Evolutionary conservation across 2,888 invertebrate genomes (phyloP).

Genomic region (Venustoraphidia nigricollis): DNA sequence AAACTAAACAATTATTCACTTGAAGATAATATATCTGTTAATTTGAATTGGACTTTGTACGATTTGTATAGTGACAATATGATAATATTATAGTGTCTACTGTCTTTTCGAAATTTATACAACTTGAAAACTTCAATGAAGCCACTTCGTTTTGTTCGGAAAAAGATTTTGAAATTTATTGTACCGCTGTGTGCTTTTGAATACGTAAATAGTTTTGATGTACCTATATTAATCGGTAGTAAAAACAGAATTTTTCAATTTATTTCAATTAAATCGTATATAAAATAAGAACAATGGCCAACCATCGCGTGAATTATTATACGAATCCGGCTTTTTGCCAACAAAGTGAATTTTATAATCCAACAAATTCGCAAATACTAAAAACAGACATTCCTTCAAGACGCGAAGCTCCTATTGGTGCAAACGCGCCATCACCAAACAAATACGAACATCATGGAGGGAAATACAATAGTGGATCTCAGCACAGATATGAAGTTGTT

Average conservation of each 20-base stretch:
- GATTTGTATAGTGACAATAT: neutral
- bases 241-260: too few species aligned
- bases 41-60: neutral
- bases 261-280: too few species aligned
- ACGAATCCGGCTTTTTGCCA: constrained; percentile 69
- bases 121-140: too few species aligned
- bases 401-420: constrained; percentile 13
- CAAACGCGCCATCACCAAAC: constrained; percentile 3
- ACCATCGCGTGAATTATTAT: constrained; percentile 37
- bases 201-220: too few species aligned
- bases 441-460: constrained; percentile 5
- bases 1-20: too few species aligned
- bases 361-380: constrained; percentile 24
- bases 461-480: constrained; percentile 2
- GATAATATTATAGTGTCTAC: too few species aligned
- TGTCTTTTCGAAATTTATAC: too few species aligned
- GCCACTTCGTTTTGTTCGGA: too few species aligned
- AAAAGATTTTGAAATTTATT: too few species aligned
- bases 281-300: neutral
- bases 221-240: too few species aligned
- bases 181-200: too few species aligned
- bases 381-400: constrained; percentile 3
- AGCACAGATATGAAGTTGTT: constrained; percentile 5
- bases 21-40: too few species aligned
- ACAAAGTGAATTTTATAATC: constrained; percentile 49